Conservation (phyloP, 2,113 vertebrate genomes). For the Phainopepla nitens region DNA sequence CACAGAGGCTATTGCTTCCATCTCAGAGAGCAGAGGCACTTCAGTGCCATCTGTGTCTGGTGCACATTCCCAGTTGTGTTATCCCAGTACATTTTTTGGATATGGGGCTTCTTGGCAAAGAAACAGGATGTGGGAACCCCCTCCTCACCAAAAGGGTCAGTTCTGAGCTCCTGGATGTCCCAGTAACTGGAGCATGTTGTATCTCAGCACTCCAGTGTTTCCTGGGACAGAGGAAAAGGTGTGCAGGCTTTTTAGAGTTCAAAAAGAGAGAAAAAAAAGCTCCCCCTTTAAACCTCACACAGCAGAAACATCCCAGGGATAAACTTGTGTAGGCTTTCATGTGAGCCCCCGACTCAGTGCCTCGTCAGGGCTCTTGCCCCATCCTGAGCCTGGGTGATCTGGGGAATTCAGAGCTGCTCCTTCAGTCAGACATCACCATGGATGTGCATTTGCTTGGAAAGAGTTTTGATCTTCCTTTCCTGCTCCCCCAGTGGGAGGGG, state of each 20-base stretch:
- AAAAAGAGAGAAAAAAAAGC: neutral
- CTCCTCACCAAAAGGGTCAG: accelerated
- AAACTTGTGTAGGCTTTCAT: neutral
- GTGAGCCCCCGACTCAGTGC: neutral
- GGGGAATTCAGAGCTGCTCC: neutral
- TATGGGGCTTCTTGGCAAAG: neutral
- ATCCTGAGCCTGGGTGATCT: neutral
- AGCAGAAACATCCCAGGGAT: neutral
- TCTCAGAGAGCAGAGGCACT: neutral
- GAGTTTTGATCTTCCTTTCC: neutral
- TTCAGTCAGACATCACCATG: neutral
- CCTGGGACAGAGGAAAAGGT: neutral
- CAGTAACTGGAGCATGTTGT: accelerated
- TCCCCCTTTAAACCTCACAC: neutral
- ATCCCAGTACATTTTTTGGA: neutral
- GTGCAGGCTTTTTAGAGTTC: neutral
- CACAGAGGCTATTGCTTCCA: neutral
- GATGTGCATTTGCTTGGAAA: neutral
- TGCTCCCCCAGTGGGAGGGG: neutral
- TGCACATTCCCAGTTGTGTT: neutral
- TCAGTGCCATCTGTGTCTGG: neutral
- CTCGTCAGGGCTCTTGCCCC: neutral
- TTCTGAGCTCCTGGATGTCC: neutral
- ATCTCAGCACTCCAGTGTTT: neutral
- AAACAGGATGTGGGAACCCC: neutral